phyloP scores from a whole-genome alignment of 2,888 invertebrate genomes.

The Pocota personata region DNA sequence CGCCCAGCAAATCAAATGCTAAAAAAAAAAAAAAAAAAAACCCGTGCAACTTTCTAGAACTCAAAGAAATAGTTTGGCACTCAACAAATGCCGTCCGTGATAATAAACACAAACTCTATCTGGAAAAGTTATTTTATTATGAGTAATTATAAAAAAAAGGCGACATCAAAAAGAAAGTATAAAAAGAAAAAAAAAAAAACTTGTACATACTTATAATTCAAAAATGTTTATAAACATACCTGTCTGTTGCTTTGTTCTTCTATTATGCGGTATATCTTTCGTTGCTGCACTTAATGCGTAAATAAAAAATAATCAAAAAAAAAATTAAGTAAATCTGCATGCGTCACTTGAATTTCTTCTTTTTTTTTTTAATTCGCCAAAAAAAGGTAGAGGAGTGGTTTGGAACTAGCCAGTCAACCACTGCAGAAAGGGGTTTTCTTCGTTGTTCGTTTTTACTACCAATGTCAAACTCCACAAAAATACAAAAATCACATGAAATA shows the following conservation, averaged over 20 bases:
- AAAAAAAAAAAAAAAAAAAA: not conserved
- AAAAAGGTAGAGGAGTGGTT: conserved; percentile 42
- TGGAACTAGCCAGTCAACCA: conserved; percentile 42
- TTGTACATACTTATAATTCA: too few species aligned
- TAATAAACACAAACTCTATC: conserved; percentile 24
- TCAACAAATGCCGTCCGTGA: conserved; percentile 8
- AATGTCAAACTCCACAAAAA: not conserved
- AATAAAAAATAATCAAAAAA: conserved; percentile 26
- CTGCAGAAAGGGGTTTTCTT: conserved; percentile 7
- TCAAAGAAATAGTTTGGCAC: not conserved
- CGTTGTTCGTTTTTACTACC: not conserved
- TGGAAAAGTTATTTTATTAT: not conserved
- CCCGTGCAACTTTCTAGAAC: conserved; percentile 43
- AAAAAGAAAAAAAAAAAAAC: not conserved
- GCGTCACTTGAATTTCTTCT: conserved; percentile 52
- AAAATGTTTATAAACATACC: conserved; percentile 33
- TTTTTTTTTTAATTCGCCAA: conserved; percentile 19
- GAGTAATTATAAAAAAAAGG: conserved; percentile 37
- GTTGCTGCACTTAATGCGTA: conserved; percentile 21
- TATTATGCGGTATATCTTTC: not conserved
- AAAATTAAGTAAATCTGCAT: conserved; percentile 29
- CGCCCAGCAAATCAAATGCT: not conserved
- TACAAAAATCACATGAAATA: conserved; percentile 28
- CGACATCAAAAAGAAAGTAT: conserved; percentile 67
- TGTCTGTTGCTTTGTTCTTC: conserved; percentile 32